Conservation (phyloP, 2,113 vertebrate species). For the Crypturellus undulatus region DNA sequence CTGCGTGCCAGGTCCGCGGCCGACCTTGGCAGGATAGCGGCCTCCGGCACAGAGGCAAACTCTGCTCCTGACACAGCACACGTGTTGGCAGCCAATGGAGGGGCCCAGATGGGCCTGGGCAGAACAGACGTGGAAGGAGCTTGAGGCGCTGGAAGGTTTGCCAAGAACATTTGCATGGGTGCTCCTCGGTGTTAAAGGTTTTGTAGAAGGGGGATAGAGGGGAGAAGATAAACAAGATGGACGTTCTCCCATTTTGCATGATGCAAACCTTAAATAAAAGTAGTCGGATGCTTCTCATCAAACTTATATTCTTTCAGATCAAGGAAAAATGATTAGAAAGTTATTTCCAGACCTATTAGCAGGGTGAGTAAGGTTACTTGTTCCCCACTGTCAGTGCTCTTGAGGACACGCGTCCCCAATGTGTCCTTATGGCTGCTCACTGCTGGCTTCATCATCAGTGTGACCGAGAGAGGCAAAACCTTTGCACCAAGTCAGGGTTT, state of each 20-base stretch:
- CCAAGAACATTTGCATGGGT: neutral
- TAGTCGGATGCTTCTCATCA: slow-evolving; percentile 46
- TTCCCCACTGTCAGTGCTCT: neutral
- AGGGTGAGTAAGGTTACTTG: neutral
- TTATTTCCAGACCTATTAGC: slow-evolving; percentile 47
- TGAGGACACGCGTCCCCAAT: too few species aligned
- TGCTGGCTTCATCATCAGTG: too few species aligned
- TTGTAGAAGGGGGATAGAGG: neutral
- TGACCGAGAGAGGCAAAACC: too few species aligned
- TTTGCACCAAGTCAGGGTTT: neutral
- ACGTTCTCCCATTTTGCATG: slow-evolving; percentile 25
- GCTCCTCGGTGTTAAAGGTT: neutral
- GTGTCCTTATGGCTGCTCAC: too few species aligned
- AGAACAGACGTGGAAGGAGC: neutral
- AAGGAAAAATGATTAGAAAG: slow-evolving; percentile 49
- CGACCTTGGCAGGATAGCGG: neutral
- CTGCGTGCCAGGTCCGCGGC: neutral
- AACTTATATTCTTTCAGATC: slow-evolving; percentile 38
- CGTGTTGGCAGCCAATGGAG: neutral
- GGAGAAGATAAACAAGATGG: slow-evolving; percentile 13
- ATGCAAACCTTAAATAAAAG: slow-evolving; percentile 30
- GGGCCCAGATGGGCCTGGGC: accelerated
- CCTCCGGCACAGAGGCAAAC: accelerated
- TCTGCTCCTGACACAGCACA: accelerated
- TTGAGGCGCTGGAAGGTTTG: neutral